These are phyloP conservation scores for Perithous albicinctus DNA, from an alignment of 2,888 invertebrate species.

Conservation along the genomic window DNA sequence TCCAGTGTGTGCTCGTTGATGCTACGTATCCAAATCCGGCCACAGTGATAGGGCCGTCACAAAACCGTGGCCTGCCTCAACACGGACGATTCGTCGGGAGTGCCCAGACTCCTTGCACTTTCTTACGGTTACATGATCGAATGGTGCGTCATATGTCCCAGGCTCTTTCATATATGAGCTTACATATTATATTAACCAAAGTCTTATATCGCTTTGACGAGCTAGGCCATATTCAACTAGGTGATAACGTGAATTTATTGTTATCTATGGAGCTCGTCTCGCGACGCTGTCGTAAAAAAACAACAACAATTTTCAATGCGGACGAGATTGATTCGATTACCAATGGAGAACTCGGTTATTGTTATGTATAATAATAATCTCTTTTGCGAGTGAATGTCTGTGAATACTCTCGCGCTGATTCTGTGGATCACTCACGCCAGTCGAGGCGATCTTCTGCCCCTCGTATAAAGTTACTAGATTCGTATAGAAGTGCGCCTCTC, in stretches of 20 bases:
- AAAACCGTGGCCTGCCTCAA: conserved; percentile 67
- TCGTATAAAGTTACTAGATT: conserved; percentile 39
- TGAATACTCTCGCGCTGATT: conserved; percentile 24
- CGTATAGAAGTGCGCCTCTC: conserved; percentile 51
- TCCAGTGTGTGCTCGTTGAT: neutral
- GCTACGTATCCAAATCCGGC: conserved; percentile 42
- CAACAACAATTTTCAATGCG: conserved; percentile 41
- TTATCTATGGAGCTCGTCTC: conserved; percentile 4
- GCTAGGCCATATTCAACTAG: conserved; percentile 19
- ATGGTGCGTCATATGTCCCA: conserved; percentile 54
- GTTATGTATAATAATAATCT: conserved; percentile 27
- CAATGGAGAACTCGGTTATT: neutral
- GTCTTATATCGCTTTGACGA: conserved; percentile 12
- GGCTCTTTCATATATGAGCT: conserved; percentile 22
- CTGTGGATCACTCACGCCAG: conserved; percentile 53
- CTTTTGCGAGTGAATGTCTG: neutral
- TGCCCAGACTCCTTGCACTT: conserved; percentile 59
- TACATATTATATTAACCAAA: conserved; percentile 56
- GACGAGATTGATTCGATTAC: conserved; percentile 24
- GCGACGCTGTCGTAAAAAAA: too few relatives aligned
- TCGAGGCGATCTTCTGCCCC: conserved; percentile 58
- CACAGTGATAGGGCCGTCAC: conserved; percentile 39
- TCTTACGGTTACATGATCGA: conserved; percentile 37
- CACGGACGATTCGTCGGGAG: conserved; percentile 16
- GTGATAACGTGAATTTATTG: conserved; percentile 46